Base-by-base conservation (phyloP, 2,797 vertebrate genomes). In the Thaleichthys pacificus region DNA sequence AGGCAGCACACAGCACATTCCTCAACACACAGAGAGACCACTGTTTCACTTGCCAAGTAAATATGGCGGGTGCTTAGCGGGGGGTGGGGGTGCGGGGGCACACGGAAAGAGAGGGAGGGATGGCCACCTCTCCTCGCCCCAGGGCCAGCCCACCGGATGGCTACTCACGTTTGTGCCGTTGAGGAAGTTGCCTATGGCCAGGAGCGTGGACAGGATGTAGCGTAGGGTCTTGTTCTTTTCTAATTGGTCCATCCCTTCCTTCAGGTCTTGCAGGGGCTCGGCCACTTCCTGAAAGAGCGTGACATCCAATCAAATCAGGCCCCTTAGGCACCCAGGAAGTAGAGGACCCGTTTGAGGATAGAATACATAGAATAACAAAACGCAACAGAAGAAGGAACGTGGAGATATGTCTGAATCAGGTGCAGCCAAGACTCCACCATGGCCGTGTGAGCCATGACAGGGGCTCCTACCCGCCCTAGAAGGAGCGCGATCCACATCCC, bases 231-330 rank as follows among this genome's bases (percentile, higher is more conserved):
- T 96, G 88, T 99, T 99, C 80, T 96, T 96, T 87, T 98, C 97
- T 84, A 99, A 78, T 86, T 99, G 97, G 85, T 97, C 96, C 97
- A 99, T 99, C 84, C 97, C 96, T 92, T 99, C 97, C 86, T 99
- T 99, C 82, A 99, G 91, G 87, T 99, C 97, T 91, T 97, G 94
- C 79, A 99, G 92, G 26, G 97, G 97, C 87, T 99, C 97, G 74
- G 96, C 97, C 78, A 98, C 96, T 92, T 99, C 97, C 97, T 99
- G 80, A 74, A 80, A 77, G 21, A 73, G 19, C 61, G 73, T 0
- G 0, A 57, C 32, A 4, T 35, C 15, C 70, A 75, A 66, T 54
- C 47, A 67, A 11, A 54, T 30, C 47, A 17, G 0, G 66, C 24
- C 21, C 21, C 28, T 54, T 30, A 54, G 26, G 28, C 22, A 9